Conservation (phyloP, 2,888 invertebrate species). For the Unio pictorum region DNA sequence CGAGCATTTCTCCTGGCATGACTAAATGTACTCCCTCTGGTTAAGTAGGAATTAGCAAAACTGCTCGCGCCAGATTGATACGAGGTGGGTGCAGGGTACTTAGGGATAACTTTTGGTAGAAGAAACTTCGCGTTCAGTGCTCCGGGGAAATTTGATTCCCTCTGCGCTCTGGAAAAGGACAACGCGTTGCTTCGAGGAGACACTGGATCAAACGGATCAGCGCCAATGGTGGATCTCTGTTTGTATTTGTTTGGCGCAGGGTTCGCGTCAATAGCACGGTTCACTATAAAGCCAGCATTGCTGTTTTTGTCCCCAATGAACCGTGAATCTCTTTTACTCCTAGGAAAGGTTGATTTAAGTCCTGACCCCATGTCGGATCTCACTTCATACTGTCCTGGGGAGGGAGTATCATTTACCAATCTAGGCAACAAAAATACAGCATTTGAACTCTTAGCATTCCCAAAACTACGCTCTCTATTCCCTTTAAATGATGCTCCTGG, state of each 20-base stretch:
- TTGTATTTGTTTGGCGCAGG: constrained; percentile 40
- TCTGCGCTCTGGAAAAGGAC: constrained; percentile 22
- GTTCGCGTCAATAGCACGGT: constrained; percentile 29
- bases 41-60: constrained; percentile 1
- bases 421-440: constrained; percentile 41
- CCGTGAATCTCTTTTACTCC: constrained; percentile 21
- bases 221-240: constrained; percentile 29
- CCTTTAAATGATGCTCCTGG: constrained; percentile 39
- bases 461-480: constrained; percentile 30
- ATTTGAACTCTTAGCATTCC: constrained; percentile 36
- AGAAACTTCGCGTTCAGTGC: constrained; percentile 41
- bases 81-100: constrained; percentile 29
- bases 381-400: constrained; percentile 32
- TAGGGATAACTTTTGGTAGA: constrained; percentile 33
- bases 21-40: constrained; percentile 19
- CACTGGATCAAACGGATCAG: constrained; percentile 15
- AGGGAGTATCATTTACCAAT: constrained; percentile 34
- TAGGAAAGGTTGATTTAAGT: constrained; percentile 26
- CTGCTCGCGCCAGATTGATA: constrained; percentile 21
- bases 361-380: constrained; percentile 27
- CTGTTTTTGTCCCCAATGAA: constrained; percentile 33
- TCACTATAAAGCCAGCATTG: constrained; percentile 31
- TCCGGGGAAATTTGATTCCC: constrained; percentile 29
- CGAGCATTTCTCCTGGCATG: constrained; percentile 23
- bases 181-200: constrained; percentile 10